phyloP scores from a whole-genome alignment of 2,113 vertebrate species.

The Cranoglanis bouderius region DNA sequence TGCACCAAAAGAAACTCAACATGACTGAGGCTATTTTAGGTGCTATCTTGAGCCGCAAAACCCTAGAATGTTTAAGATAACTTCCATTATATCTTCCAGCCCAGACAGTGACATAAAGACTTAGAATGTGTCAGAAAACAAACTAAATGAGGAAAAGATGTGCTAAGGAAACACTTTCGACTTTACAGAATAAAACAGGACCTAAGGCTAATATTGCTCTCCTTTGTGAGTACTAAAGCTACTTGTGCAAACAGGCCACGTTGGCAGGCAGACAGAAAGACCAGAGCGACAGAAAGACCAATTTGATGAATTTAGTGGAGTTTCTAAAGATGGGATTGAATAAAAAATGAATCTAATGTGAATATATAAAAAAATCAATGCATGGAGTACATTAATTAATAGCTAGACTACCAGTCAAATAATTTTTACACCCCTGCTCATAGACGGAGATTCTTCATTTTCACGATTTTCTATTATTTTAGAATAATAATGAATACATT shows the following conservation, averaged over 20 bases:
- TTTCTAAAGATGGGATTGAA: not conserved
- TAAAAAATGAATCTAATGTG: not conserved
- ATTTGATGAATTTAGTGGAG: not conserved
- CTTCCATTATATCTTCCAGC: constrained; percentile 13
- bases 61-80: not conserved
- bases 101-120: constrained; percentile 21
- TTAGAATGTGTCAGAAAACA: constrained; percentile 24
- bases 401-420: not conserved
- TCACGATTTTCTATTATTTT: not conserved
- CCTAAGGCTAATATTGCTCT: constrained; percentile 1
- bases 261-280: not conserved
- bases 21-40: constrained; percentile 24
- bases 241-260: not conserved
- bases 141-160: constrained; percentile 12
- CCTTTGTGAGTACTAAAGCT: not conserved
- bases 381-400: not conserved
- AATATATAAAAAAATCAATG: not conserved
- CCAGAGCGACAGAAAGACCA: not conserved
- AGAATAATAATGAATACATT: not conserved
- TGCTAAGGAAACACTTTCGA: constrained; percentile 5
- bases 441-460: not conserved
- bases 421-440: not conserved
- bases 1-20: constrained; percentile 29
- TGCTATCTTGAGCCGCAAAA: not conserved
- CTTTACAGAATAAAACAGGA: constrained; percentile 10